Base-by-base conservation (phyloP, 2,888 invertebrate genomes). In the Agriopis marginaria region DNA sequence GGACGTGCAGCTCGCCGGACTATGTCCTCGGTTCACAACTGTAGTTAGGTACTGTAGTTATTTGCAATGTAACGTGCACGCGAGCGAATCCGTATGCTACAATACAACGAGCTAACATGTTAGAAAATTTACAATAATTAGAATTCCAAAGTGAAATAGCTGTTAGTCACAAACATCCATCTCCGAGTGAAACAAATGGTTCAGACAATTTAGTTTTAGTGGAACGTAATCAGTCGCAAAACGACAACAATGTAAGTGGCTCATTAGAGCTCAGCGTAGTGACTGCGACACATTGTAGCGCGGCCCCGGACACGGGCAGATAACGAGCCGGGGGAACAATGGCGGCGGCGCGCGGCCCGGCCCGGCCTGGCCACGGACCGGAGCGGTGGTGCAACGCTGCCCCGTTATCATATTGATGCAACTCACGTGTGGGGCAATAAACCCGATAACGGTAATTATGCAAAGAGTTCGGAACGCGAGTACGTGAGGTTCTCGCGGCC, bases 361-460 rank as follows among this genome's bases (percentile, higher is more conserved):
- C 39, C n/a, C 47, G 47, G 58, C 0, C 14, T 50, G 32, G 51
- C 3, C 32, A 3, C 32, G 32, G 32, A 32, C 32, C 32, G 32
- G 32, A 32, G n/a, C 17, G 53, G 64, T 75, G 66, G 66, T 44
- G 73, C 70, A 72, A 75, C 68, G 61, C 62, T 40, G 61, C 67
- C 54, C 56, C 50, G 54, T 62, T 70, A 70, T 70, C 69, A 58
- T 42, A 61, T 47, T 64, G 66, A 63, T 66, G 70, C 66, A 70
- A 66, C 55, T 63, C 66, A 70, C 70, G 70, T 63, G 69, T 74
- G 76, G 59, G 65, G 70, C 75, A 75, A 75, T 63, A 72, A 65
- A 42, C 56, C 64, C 68, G 76, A 76, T 76, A 75, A 73, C 69
- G 69, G 66, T 58, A 65, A 66, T 70, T 70, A 66, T 66, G 70